Evolutionary conservation across 2,113 vertebrate genomes (phyloP).

Genomic region (Aegypius monachus): DNA sequence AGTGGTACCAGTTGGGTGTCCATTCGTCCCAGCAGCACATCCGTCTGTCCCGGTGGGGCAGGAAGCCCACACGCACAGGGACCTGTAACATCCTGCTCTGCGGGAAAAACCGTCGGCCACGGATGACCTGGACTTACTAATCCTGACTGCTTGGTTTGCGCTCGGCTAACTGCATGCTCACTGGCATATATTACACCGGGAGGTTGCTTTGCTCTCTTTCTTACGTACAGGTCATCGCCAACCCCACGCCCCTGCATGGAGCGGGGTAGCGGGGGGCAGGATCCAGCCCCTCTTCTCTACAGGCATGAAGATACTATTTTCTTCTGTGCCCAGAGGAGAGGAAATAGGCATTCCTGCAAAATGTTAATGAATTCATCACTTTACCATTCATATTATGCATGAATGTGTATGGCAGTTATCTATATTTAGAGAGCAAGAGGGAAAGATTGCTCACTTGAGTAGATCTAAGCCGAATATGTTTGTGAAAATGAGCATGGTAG

Average conservation of each 20-base stretch:
- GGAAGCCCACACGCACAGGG: not conserved
- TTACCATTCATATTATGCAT: constrained; percentile 2
- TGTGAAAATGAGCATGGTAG: not conserved
- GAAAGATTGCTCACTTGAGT: not conserved
- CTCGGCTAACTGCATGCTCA: not conserved
- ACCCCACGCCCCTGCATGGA: not conserved
- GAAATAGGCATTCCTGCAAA: not conserved
- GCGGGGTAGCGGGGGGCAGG: not conserved
- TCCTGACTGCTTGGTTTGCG: not conserved
- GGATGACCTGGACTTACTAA: not conserved
- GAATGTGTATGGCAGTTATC: not conserved
- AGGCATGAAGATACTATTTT: not conserved
- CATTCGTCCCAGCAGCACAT: not conserved
- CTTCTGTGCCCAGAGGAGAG: not conserved
- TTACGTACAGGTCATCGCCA: rapidly evolving
- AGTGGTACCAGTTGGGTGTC: not conserved
- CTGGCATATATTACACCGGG: not conserved
- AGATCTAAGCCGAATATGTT: not conserved
- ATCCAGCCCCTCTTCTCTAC: not conserved
- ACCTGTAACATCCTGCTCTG: not conserved
- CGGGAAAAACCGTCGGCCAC: rapidly evolving
- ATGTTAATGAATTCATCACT: constrained; percentile 43
- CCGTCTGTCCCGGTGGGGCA: not conserved
- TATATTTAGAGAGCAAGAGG: constrained; percentile 46
- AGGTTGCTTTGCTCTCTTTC: not conserved